Evolutionary conservation across 2,797 vertebrate genomes (phyloP), one percentile per base, ranked within the genome.

Genomic region (Gallinago solitaria): DNA sequence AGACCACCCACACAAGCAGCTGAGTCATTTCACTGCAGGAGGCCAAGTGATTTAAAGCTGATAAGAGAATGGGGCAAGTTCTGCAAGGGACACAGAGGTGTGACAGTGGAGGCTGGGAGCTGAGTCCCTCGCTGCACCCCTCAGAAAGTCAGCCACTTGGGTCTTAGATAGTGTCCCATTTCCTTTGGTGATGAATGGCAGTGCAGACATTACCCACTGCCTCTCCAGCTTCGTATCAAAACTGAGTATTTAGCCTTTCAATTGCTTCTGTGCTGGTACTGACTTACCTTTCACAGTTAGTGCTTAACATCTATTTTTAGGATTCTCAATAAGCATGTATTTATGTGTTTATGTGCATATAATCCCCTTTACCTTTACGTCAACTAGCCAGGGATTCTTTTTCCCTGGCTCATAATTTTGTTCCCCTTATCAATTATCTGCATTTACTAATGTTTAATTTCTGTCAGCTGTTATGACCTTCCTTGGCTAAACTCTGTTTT

Each of bases 11-110:
- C 53, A 64, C 1, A 2, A 78, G 74, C 57, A 81, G 50, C 81
- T 84, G 89, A 75, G 50, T 69, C 70, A 84, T 89, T 87, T 76
- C 43, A 30, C 37, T 82, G 87, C 91, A 79, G 75, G 67, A 73
- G 85, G 71, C 32, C 61, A 48, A 33, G 27, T 56, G 54, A 28
- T 35, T 59, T 73, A 21, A 4, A 39, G 37, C 48, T 63, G 39
- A 14, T 54, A 57, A 74, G 47, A 54, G 47, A 56, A 51, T 0
- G 0, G 50, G n/a, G 27, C 84, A 79, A 16, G 32, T 53, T 9
- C 35, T 1, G 1, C 9, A 12, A 32, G 17, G 57, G 25, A 45
- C 0, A 6, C 30, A 43, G 43, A 79, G 33, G 24, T 43, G 43
- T 63, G 45, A 43, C 16, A 43, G 10, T 12, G 16, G 16, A 50